phyloP scores from a whole-genome alignment of 2,797 vertebrate species.

The Enteromius afrohamiltoni region DNA sequence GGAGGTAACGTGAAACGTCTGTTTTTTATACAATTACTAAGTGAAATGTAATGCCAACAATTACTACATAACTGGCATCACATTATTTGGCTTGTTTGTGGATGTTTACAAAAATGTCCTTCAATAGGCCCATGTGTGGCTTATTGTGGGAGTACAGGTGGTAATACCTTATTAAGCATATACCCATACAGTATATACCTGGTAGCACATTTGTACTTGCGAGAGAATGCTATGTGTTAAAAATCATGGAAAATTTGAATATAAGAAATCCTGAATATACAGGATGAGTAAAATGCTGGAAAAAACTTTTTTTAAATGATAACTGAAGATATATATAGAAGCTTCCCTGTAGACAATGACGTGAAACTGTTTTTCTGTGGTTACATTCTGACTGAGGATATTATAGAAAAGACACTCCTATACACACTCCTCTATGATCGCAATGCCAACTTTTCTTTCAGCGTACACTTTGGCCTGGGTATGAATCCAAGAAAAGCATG shows the following conservation, averaged over 20 bases:
- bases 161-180: not conserved
- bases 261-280: not conserved
- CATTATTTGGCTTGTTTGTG: not conserved
- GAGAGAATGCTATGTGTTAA: not conserved
- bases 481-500: slow-evolving; percentile 44
- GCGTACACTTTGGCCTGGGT: slow-evolving; percentile 23
- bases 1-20: not conserved
- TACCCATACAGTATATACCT: too few relatives aligned
- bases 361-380: not conserved
- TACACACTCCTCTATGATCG: not conserved
- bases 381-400: slow-evolving; percentile 23
- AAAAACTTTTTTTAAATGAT: not conserved
- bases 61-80: not conserved
- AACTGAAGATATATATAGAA: slow-evolving; percentile 15
- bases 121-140: not conserved
- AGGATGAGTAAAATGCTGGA: not conserved
- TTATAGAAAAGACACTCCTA: not conserved
- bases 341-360: slow-evolving; percentile 36
- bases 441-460: slow-evolving; percentile 29
- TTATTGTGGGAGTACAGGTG: not conserved
- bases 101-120: not conserved
- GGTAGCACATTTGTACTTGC: too few relatives aligned
- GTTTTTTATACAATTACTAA: not conserved
- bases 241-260: not conserved
- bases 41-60: not conserved